Conservation (phyloP, 2,113 vertebrate genomes). For the Poeciliopsis retropinna region DNA sequence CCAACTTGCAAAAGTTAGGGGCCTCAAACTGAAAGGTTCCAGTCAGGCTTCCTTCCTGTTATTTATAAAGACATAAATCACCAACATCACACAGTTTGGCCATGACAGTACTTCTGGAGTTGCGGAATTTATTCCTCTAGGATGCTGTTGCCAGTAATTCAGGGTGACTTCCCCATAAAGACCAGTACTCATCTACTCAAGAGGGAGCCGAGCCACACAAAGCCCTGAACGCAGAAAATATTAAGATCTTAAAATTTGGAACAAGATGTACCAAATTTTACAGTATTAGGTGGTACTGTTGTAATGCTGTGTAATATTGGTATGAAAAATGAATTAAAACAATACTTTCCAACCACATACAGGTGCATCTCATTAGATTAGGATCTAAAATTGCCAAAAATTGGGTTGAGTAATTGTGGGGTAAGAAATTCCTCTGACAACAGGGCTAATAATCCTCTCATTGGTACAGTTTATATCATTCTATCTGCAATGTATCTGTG, state of each 20-base stretch:
- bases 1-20: neutral
- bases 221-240: slow-evolving; percentile 23
- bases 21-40: slow-evolving; percentile 16
- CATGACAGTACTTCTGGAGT: slow-evolving; percentile 46
- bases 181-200: slow-evolving; percentile 18
- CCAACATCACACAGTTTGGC: slow-evolving; percentile 39
- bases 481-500: too few relatives aligned
- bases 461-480: too few relatives aligned
- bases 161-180: slow-evolving; percentile 40
- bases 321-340: slow-evolving; percentile 2
- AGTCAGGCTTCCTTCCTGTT: slow-evolving; percentile 63
- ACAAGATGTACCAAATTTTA: slow-evolving; percentile 19
- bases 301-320: slow-evolving; percentile 34
- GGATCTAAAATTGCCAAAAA: neutral
- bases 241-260: slow-evolving; percentile 29
- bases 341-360: slow-evolving; percentile 4
- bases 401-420: too few relatives aligned
- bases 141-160: slow-evolving; percentile 47
- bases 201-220: slow-evolving; percentile 36
- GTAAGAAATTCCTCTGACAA: too few relatives aligned
- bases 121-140: slow-evolving; percentile 55
- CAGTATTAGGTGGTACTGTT: neutral
- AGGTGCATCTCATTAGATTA: neutral
- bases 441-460: too few relatives aligned
- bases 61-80: slow-evolving; percentile 66